Evolutionary conservation across 2,888 invertebrate genomes (phyloP), one percentile per base, ranked within the genome.

Genomic region (Clivina fossor): DNA sequence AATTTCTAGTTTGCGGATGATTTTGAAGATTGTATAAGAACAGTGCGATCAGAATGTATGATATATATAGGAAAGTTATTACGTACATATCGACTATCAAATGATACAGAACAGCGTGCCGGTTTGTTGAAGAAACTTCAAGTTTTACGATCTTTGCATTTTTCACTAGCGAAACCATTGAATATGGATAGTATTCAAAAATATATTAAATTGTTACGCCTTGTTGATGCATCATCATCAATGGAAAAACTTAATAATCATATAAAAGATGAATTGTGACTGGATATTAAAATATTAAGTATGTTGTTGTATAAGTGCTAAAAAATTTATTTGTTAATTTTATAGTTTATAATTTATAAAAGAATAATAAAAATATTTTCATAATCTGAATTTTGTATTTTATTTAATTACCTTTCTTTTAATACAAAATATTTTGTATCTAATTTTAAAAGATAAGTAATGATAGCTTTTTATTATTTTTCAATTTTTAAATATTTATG

Each of bases 1-100:
- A 48, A 16, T 26, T 37, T 15, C 7, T 53, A 69, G 80, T 68
- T 67, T 59, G 62, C 58, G 38, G 60, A 61, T 2, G 76, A 76
- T 48, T 77, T 75, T 64, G 72, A 69, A 35, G 67, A 70, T 1
- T 82, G 82, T 62, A 66, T 81, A 9, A 74, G 69, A 57, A 76
- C 77, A 46, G 68, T 82, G 28, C 75, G 76, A 55, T 74, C 76
- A 37, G 79, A 81, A 64, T 77, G 78, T 8, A 71, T 76, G 2
- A 71, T 75, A 2, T 62, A 78, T 2, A 79, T 82, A 46, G 77
- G 76, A 22, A 72, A 73, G 57, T 78, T 78, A 38, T 72, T 83
- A 13, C 76, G 74, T 58, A 76, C 78, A 58, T 82, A 80, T 80
- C 73, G 82, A 8, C 65, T 62, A 55, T 66, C 68, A 3, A 65